Evolutionary conservation across 2,113 vertebrate species (phyloP).

Genomic region (pig (Sus scrofa)): T2T-Sscrofa CM000812.6:133365001-133365500

Average conservation of each 20-base stretch:
- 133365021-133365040: no score
- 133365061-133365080: no score
- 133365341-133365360: neutral
- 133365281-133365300: neutral
- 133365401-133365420: neutral
- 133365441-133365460: neutral
- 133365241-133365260: constrained; percentile 6
- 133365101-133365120: no score
- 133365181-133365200: neutral
- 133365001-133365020: no score
- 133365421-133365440: neutral
- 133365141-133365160: no score
- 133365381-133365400: neutral
- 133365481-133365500: neutral
- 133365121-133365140: no score
- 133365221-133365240: neutral
- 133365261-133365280: neutral
- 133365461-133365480: neutral
- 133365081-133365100: no score
- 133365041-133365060: no score
- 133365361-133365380: neutral
- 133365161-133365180: neutral
- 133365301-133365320: neutral
- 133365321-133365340: neutral
- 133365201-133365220: neutral